Base-by-base conservation (phyloP, 2,888 invertebrate genomes). In the Balanococcus diminutus region DNA sequence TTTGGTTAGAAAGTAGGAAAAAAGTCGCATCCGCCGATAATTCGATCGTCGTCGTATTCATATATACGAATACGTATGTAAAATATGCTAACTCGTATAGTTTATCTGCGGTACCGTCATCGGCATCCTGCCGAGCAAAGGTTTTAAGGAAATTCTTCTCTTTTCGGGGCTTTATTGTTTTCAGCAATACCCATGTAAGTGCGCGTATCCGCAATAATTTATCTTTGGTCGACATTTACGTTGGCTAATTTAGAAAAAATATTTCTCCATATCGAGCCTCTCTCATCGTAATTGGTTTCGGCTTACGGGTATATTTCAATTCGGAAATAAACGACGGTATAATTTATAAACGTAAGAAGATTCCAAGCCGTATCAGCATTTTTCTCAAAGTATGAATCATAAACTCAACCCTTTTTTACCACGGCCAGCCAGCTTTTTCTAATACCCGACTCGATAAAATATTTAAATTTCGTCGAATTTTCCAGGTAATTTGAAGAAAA, bases 341-440 rank as follows among this genome's bases (percentile, higher is more conserved):
- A 67, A 67, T 67, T 67, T 67, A 67, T 67, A 56, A 56, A 67
- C 67, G 67, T 67, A 67, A 67, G 67, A 67, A 67, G 67, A 67
- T 67, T 67, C 67, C 16, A 28, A 6, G 56, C 67, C 28, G 19
- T 67, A 67, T 67, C 67, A 67, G 67, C 67, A 16, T 28, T 67
- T 67, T 67, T 28, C 67, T 67, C 56, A 5, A 28, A 25, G 28
- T 67, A 67, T 28, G 28, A 67, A 67, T 67, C 67, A 67, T 67
- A 67, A 67, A 67, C 67, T 67, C 16, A 67, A 67, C 25, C 67
- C 67, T 28, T 67, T 67, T 67, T 67, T 67, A 56, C 22, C 22
- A 2, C 14, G 25, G 67, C 28, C 67, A 14, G 16, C 28, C 28
- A 16, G 25, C 28, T 67, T 67, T 67, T 67, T 67, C 67, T 67